Evolutionary conservation across 1,140 invertebrate genomes (phyloP).

Genomic region (Hycleus cichorii): DNA sequence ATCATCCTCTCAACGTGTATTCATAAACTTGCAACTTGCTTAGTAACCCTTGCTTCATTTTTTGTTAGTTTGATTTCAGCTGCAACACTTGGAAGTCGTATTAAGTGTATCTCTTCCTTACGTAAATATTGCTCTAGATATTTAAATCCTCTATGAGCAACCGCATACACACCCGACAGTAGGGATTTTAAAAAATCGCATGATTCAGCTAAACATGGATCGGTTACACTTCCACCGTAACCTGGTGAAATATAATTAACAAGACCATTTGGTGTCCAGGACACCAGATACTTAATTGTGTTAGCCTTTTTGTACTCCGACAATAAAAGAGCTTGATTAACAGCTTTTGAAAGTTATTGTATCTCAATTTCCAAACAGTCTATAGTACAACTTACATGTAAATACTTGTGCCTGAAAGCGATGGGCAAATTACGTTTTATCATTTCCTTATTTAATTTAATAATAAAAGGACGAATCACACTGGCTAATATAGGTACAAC

Average conservation of each 20-base stretch:
- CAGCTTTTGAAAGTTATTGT: constrained; percentile 38
- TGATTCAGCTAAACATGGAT: no score
- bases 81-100: no score
- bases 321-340: constrained; percentile 42
- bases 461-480: background rate
- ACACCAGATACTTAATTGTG: constrained; percentile 45
- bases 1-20: no score
- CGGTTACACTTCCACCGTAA: constrained; percentile 35
- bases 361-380: constrained; percentile 42
- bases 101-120: background rate
- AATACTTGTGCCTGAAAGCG: constrained; percentile 30
- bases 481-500: background rate
- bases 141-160: no score
- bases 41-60: no score
- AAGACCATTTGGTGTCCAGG: constrained; percentile 40
- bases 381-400: constrained; percentile 33
- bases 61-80: no score
- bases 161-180: no score
- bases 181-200: no score
- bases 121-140: no score
- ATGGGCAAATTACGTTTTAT: constrained; percentile 26
- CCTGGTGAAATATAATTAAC: constrained; percentile 41
- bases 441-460: background rate
- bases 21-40: no score
- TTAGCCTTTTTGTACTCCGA: constrained; percentile 45